Evolutionary conservation across 2,113 vertebrate genomes (phyloP).

Genomic region (Chloroceryle aenea): DNA sequence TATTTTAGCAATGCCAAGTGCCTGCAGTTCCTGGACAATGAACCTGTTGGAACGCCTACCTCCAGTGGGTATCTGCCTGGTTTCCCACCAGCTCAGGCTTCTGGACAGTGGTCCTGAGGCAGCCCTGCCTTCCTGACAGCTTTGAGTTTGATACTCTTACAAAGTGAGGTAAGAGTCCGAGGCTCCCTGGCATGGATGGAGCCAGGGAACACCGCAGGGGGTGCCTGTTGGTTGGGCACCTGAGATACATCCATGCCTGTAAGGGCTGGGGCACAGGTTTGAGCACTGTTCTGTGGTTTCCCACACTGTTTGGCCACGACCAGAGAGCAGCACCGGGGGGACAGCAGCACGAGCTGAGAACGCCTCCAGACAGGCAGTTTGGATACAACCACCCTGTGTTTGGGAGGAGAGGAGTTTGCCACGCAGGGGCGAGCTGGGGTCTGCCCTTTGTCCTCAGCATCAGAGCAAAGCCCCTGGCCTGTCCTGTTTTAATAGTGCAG

Average conservation of each 20-base stretch:
- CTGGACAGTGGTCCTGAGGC: neutral
- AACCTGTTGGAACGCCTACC: neutral
- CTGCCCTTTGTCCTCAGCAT: neutral
- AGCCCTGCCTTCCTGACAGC: neutral
- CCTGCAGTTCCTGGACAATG: neutral
- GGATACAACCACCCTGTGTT: rapidly evolving
- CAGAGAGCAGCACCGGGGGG: rapidly evolving
- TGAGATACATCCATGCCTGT: neutral
- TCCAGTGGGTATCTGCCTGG: neutral
- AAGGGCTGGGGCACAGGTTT: rapidly evolving
- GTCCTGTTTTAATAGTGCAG: neutral
- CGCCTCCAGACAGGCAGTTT: neutral
- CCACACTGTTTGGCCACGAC: neutral
- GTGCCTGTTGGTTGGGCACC: neutral
- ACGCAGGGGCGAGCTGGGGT: rapidly evolving
- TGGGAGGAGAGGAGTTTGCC: neutral
- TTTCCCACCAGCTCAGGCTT: neutral
- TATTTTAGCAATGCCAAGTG: neutral
- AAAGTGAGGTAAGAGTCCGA: neutral
- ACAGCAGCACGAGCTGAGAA: neutral
- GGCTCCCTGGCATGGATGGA: neutral
- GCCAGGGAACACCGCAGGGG: neutral
- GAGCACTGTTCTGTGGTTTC: neutral
- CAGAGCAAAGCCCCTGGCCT: neutral
- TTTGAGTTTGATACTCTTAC: neutral